A percentile compares a stretch with the other conserved stretches of the same genome.
Evolutionary conservation across 2,888 invertebrate genomes (phyloP).

Genomic region (Megamerina dolium): DNA sequence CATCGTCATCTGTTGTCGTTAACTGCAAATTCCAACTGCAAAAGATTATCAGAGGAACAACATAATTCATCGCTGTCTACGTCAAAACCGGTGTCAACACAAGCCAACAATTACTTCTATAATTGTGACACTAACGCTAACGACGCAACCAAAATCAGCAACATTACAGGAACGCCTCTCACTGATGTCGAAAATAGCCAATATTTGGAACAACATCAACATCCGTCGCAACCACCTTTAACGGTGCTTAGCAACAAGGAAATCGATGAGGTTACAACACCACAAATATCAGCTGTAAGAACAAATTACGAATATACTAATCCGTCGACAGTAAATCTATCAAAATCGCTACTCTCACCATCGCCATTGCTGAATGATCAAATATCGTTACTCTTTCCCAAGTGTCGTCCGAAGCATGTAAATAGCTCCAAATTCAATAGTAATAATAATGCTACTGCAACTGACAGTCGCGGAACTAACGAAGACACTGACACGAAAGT

Average conservation of each 20-base stretch:
- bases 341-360: constrained; percentile 49
- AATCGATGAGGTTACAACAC: constrained; percentile 14
- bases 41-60: constrained; percentile 21
- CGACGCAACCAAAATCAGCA: too few relatives aligned
- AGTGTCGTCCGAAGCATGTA: constrained; percentile 67
- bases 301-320: constrained; percentile 12
- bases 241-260: constrained; percentile 15
- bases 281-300: constrained; percentile 19
- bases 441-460: constrained; percentile 19
- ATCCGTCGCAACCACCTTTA: constrained; percentile 15
- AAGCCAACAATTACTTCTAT: too few relatives aligned
- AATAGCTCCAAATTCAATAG: constrained; percentile 17
- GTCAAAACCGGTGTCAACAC: too few relatives aligned
- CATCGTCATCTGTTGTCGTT: constrained; percentile 28
- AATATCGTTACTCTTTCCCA: constrained; percentile 79
- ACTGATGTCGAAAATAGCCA: too few relatives aligned
- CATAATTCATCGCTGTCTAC: too few relatives aligned
- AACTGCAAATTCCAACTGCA: constrained; percentile 23
- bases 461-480: constrained; percentile 16
- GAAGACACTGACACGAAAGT: constrained; percentile 2
- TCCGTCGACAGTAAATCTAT: constrained; percentile 27
- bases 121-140: too few relatives aligned
- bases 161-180: too few relatives aligned
- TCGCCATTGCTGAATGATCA: constrained; percentile 60
- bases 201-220: constrained; percentile 16